Conservation (phyloP, 2,888 invertebrate species). For the Leptinotarsa juncta region DNA sequence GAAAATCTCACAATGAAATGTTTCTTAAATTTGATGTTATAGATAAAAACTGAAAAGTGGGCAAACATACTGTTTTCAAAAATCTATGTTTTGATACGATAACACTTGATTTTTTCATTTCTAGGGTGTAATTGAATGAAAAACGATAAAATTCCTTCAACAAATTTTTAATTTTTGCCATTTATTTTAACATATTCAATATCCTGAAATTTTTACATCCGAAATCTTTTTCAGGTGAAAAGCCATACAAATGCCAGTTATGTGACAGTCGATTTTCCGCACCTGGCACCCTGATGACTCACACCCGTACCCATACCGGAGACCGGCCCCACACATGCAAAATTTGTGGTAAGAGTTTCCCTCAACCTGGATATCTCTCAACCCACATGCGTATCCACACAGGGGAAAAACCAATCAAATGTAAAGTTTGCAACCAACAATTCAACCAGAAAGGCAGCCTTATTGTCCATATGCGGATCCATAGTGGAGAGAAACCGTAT, state of each 20-base stretch:
- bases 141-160: too few relatives aligned
- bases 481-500: slow-evolving; percentile 58
- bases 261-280: not conserved
- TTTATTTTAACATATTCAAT: not conserved
- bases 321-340: slow-evolving; percentile 37
- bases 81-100: too few relatives aligned
- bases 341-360: slow-evolving; percentile 54
- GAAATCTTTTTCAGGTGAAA: not conserved
- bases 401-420: slow-evolving; percentile 56
- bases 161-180: too few relatives aligned
- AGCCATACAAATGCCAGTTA: slow-evolving; percentile 2
- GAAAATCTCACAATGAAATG: too few relatives aligned
- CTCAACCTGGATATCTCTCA: slow-evolving; percentile 55
- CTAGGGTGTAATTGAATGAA: too few relatives aligned
- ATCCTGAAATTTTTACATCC: not conserved
- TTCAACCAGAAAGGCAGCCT: slow-evolving; percentile 56
- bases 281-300: not conserved
- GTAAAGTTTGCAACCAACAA: slow-evolving; percentile 49
- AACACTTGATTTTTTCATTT: too few relatives aligned
- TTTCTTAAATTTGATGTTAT: too few relatives aligned
- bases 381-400: slow-evolving; percentile 57
- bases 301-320: not conserved
- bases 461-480: slow-evolving; percentile 56
- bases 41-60: too few relatives aligned
- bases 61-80: too few relatives aligned